phyloP scores from a whole-genome alignment of 2,888 invertebrate species.

The Aleiodes alternator region DNA sequence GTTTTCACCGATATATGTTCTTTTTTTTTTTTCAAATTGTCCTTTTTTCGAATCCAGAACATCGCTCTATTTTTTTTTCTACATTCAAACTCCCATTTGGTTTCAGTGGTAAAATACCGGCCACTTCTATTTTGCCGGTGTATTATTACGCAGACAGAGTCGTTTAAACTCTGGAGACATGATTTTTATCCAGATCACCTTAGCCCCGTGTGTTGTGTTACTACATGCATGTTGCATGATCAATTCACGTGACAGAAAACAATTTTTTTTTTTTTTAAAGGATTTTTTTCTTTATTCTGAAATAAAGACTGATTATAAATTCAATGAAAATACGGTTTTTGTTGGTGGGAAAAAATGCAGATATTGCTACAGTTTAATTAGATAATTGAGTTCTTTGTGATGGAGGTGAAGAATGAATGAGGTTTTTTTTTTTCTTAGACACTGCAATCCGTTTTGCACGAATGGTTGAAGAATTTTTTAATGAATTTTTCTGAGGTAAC shows the following conservation, averaged over 20 bases:
- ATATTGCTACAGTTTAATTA: constrained; percentile 23
- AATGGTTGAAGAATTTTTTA: too few relatives aligned
- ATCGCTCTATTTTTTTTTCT: constrained; percentile 30
- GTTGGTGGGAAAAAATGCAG: neutral
- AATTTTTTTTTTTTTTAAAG: constrained; percentile 34
- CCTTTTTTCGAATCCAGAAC: constrained; percentile 22
- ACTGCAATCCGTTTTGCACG: too few relatives aligned
- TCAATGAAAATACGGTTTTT: neutral
- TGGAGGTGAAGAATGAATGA: constrained; percentile 5
- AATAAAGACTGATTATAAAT: too few relatives aligned
- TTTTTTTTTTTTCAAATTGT: constrained; percentile 28
- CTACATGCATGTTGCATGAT: constrained; percentile 36
- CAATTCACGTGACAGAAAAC: constrained; percentile 34
- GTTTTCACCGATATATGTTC: constrained; percentile 23
- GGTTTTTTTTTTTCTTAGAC: constrained; percentile 23
- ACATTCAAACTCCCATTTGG: constrained; percentile 15
- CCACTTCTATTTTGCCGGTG: constrained; percentile 55
- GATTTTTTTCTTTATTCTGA: neutral
- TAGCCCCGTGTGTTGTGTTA: constrained; percentile 17
- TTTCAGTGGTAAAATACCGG: constrained; percentile 44
- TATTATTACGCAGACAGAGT: constrained; percentile 56
- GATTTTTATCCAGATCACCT: constrained; percentile 38
- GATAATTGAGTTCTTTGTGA: constrained; percentile 2
- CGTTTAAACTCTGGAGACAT: constrained; percentile 26
- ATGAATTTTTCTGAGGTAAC: too few relatives aligned